Evolutionary conservation across 1,140 invertebrate species (phyloP), one percentile per base, ranked within the genome.

Genomic region (Drosophila miranda): DNA sequence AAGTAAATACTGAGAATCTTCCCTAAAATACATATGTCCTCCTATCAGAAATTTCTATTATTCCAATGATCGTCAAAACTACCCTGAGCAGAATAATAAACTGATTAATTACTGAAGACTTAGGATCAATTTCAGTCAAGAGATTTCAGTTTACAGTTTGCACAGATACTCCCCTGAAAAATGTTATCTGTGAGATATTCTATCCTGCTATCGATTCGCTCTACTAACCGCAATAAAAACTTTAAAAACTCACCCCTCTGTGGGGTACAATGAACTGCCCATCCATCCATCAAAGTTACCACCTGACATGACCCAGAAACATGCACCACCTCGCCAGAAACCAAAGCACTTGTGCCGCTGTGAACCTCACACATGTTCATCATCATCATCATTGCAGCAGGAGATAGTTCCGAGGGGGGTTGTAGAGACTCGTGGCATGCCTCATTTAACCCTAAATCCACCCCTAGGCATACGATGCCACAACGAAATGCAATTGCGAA

Each of bases 291-390:
- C 77, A 62, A 56, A 8, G 63, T 68, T 34, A 30, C 63, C 64
- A 68, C 62, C 43, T 68, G 66, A 68, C 51, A 41, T 49, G 19
- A 68, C 44, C 64, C 51, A 19, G 44, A 51, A 56, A 60, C 38
- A 49, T 58, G 55, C 46, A 21, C 59, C 81, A 81, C 77, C 77
- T 80, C 57, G 44, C 60, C 11, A 48, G 59, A 52, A 73, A 74
- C 52, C 62, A 61, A 52, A 48, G 57, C 83, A 88, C 78, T 88
- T 89, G 84, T 52, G 41, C 53, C 28, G 59, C 60, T 81, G 78
- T 75, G 84, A 89, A 89, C 66, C 58, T 56, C 62, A 67, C 86
- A 89, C 81, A 89, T 87, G 87, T 83, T 68, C 43, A 46, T 16
- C 43, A 23, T 49, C 49, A 51, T 9, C 8, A 30, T 30, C 16